Evolutionary conservation across 2,888 invertebrate genomes (phyloP).

Genomic region (Scaptodrosophila latifasciaeformis): DNA sequence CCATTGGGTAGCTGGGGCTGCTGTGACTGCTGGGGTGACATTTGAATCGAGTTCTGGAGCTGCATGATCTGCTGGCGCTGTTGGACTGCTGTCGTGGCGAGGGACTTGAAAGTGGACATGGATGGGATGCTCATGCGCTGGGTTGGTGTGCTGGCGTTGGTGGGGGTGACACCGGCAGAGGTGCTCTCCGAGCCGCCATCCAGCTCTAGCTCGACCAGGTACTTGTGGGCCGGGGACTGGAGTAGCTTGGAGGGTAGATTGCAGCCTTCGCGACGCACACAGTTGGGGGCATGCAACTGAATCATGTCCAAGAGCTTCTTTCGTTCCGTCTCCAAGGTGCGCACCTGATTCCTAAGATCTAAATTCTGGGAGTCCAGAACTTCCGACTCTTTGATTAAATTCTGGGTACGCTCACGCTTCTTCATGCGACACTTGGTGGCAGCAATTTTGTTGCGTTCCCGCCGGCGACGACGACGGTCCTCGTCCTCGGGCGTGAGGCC

Average conservation of each 20-base stretch:
- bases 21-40: no score
- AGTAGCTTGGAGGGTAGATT: constrained; percentile 69
- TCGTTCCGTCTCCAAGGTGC: constrained; percentile 87
- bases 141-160: constrained; percentile 26
- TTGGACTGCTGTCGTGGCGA: constrained; percentile 56
- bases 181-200: constrained; percentile 33
- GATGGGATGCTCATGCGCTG: constrained; percentile 73
- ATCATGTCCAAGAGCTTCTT: constrained; percentile 87
- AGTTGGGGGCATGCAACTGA: constrained; percentile 83
- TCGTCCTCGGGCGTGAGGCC: constrained; percentile 92
- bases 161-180: not conserved
- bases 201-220: constrained; percentile 70
- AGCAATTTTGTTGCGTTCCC: constrained; percentile 95
- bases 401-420: constrained; percentile 91
- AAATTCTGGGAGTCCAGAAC: constrained; percentile 89
- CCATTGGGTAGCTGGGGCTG: constrained; percentile 67
- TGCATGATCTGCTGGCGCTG: constrained; percentile 46
- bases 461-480: constrained; percentile 87
- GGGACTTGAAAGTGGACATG: constrained; percentile 73
- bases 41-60: no score
- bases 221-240: constrained; percentile 73
- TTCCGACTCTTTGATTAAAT: constrained; percentile 90
- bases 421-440: constrained; percentile 96
- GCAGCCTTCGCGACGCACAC: constrained; percentile 76
- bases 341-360: constrained; percentile 87